Evolutionary conservation across 2,113 vertebrate genomes (phyloP).

Genomic region (Bungarus multicinctus): DNA sequence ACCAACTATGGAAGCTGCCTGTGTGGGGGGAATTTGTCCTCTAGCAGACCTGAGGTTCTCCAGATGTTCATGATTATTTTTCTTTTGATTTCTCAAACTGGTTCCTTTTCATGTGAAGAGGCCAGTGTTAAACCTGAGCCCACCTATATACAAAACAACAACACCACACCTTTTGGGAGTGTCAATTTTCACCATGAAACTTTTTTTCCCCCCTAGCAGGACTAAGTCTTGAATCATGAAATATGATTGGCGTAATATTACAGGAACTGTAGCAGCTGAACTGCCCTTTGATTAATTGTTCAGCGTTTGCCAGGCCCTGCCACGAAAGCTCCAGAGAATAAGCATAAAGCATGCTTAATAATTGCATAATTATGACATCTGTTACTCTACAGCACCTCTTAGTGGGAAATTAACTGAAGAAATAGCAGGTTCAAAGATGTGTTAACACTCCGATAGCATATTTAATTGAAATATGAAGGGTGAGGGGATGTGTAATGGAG

Average conservation of each 20-base stretch:
- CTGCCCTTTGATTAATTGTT: constrained; percentile 78
- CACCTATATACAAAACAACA: background rate
- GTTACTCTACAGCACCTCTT: constrained; percentile 83
- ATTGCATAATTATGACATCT: constrained; percentile 95
- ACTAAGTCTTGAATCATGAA: constrained; percentile 52
- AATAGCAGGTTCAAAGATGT: constrained; percentile 85
- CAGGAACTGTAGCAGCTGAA: constrained; percentile 69
- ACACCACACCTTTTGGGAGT: too few species aligned
- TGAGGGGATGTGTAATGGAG: constrained; percentile 78
- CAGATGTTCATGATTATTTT: background rate
- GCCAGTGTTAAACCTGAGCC: background rate
- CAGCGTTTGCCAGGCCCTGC: constrained; percentile 36
- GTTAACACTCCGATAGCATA: constrained; percentile 82
- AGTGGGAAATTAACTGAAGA: constrained; percentile 84
- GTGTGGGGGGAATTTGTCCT: background rate
- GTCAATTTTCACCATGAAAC: background rate
- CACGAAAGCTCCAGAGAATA: constrained; percentile 62
- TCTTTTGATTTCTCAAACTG: background rate
- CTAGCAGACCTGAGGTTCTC: background rate
- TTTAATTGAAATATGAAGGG: constrained; percentile 91
- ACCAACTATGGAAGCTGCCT: background rate
- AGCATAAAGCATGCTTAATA: constrained; percentile 83
- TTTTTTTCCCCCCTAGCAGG: constrained; percentile 26
- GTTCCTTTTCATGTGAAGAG: background rate
- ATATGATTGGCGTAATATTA: constrained; percentile 64